phyloP scores from a whole-genome alignment of 2,113 vertebrate genomes.

The Sapajus apella region DNA sequence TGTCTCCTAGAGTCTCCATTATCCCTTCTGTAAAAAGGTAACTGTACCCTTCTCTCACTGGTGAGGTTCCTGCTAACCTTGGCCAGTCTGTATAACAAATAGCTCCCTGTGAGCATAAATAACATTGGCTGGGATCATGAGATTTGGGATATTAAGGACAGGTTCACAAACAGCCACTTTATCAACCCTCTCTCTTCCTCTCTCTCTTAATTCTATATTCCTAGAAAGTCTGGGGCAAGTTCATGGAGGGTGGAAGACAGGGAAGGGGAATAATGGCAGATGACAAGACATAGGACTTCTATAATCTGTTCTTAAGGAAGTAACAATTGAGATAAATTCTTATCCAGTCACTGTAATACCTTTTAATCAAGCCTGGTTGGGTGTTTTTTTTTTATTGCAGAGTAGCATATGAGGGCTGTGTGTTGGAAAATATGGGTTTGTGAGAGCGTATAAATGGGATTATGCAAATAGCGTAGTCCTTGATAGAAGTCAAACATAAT shows the following conservation, averaged over 20 bases:
- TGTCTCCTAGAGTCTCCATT: neutral
- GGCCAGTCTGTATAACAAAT: neutral
- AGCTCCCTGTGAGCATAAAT: neutral
- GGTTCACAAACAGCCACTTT: neutral
- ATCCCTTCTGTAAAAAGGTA: neutral
- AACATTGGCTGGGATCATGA: neutral
- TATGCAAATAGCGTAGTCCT: neutral
- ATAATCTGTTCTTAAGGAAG: neutral
- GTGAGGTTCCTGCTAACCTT: neutral
- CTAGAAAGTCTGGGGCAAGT: neutral
- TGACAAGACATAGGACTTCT: neutral
- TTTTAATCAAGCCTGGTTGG: neutral
- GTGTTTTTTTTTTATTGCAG: neutral
- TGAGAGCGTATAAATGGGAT: neutral
- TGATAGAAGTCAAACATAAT: slow-evolving; percentile 51
- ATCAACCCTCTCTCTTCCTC: neutral
- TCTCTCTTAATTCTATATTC: neutral
- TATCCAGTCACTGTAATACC: neutral
- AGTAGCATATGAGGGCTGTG: neutral
- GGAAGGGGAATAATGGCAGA: neutral
- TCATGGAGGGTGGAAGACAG: neutral
- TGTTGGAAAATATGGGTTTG: neutral
- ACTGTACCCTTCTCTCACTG: neutral
- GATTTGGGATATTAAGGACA: neutral
- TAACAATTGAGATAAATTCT: neutral